Percentiles rank a stretch among this genome's conserved stretches.
These are phyloP conservation scores for Tipula unca DNA, from an alignment of 2,888 invertebrate genomes.

Conservation along the genomic window DNA sequence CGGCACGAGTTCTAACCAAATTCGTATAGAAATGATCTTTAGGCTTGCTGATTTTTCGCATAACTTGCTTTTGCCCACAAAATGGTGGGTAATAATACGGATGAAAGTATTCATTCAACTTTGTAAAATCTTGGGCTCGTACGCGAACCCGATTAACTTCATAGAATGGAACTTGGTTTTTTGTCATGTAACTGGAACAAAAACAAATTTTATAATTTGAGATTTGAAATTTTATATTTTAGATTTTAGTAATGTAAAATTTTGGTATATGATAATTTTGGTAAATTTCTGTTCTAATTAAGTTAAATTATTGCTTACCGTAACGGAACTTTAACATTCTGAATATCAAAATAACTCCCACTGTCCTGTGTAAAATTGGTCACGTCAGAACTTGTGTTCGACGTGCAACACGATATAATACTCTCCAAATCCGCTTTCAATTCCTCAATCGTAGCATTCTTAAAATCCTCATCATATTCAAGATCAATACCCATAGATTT, in stretches of 20 bases:
- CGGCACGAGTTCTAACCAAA: slow-evolving; percentile 34
- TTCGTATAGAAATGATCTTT: slow-evolving; percentile 38
- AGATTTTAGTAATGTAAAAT: not conserved
- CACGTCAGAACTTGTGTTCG: slow-evolving; percentile 37
- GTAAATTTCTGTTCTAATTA: not conserved
- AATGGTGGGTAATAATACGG: slow-evolving; percentile 36
- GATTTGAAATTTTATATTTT: not conserved
- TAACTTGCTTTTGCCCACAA: slow-evolving; percentile 36
- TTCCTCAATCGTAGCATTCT: slow-evolving; percentile 26
- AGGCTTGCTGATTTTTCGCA: slow-evolving; percentile 29
- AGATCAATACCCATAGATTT: not conserved
- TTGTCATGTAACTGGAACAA: slow-evolving; percentile 31
- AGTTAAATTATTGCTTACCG: slow-evolving; percentile 25
- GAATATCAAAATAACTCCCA: slow-evolving; percentile 36
- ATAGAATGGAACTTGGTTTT: slow-evolving; percentile 38
- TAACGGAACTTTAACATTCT: slow-evolving; percentile 36
- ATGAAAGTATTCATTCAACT: slow-evolving; percentile 32
- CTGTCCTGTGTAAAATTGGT: slow-evolving; percentile 40
- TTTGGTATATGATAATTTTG: not conserved
- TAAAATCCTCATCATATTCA: not conserved
- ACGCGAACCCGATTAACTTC: slow-evolving; percentile 36
- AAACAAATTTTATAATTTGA: no score
- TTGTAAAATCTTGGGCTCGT: slow-evolving; percentile 32
- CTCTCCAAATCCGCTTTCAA: slow-evolving; percentile 36
- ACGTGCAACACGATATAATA: slow-evolving; percentile 37